These are phyloP conservation scores for Rhagoletis pomonella DNA, from an alignment of 1,140 invertebrate species.

Conservation along the genomic window DNA sequence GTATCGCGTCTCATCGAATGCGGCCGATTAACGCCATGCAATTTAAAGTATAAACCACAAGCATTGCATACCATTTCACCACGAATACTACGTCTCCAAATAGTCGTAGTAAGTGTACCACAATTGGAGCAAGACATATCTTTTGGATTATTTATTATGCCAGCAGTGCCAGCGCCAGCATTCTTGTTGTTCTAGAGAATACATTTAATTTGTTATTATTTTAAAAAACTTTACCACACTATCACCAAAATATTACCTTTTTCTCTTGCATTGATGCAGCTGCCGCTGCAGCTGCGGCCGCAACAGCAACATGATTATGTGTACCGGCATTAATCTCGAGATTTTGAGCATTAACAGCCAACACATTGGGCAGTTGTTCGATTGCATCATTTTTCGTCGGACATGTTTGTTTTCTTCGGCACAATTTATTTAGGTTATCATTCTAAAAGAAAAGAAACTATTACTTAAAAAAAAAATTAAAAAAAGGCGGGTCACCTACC, in stretches of 20 bases:
- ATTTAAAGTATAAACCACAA: constrained; percentile 94
- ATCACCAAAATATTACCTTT: neutral
- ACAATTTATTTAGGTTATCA: constrained; percentile 61
- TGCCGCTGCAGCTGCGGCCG: constrained; percentile 18
- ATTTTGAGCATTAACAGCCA: constrained; percentile 44
- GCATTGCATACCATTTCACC: constrained; percentile 96
- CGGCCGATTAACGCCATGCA: constrained; percentile 92
- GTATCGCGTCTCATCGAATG: constrained; percentile 97
- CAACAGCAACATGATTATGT: constrained; percentile 23
- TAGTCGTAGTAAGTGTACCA: constrained; percentile 92
- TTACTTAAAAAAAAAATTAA: neutral
- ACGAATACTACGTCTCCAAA: constrained; percentile 91
- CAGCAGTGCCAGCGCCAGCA: neutral
- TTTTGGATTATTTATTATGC: constrained; percentile 73
- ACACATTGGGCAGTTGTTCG: constrained; percentile 20
- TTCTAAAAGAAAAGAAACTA: constrained; percentile 48
- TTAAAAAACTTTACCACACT: no score
- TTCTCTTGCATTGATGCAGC: constrained; percentile 40
- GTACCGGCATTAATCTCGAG: constrained; percentile 32
- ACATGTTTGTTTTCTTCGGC: constrained; percentile 72
- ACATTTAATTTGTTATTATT: no score
- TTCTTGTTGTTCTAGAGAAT: constrained; percentile 30
- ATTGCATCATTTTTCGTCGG: constrained; percentile 64
- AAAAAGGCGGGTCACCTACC: neutral
- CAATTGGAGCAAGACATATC: constrained; percentile 88